phyloP scores from a whole-genome alignment of 2,888 invertebrate species.

The Noctua janthe region DNA sequence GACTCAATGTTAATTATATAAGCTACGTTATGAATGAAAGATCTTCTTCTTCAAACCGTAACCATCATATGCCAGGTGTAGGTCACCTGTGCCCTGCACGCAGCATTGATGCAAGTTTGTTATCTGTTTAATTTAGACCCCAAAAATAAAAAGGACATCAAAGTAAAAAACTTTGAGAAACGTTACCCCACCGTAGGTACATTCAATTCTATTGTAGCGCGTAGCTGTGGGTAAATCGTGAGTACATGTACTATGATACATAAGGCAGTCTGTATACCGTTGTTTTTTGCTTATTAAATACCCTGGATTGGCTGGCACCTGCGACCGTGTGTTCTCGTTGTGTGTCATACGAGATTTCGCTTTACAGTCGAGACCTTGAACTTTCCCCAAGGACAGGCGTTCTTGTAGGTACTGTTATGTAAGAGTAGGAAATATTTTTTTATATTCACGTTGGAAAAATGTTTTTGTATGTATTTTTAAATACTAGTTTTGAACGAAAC shows the following conservation, averaged over 20 bases:
- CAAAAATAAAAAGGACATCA: not conserved
- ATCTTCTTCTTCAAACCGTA: not conserved
- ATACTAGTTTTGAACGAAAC: not conserved
- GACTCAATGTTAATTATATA: not conserved
- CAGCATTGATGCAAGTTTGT: not conserved
- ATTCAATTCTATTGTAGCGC: constrained; percentile 53
- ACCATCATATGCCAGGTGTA: not conserved
- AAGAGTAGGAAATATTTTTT: constrained; percentile 10
- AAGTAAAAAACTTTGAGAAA: constrained; percentile 34
- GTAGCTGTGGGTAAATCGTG: constrained; percentile 20
- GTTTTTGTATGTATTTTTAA: not conserved
- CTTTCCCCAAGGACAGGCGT: constrained; percentile 30
- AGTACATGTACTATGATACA: not conserved
- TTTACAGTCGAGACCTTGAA: constrained; percentile 47
- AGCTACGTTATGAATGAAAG: not conserved
- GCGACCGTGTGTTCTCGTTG: constrained; percentile 23
- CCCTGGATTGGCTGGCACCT: constrained; percentile 45
- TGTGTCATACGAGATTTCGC: constrained; percentile 22
- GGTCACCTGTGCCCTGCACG: not conserved
- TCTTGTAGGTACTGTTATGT: constrained; percentile 6
- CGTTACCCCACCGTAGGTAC: constrained; percentile 11
- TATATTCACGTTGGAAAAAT: not conserved
- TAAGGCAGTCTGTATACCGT: constrained; percentile 15
- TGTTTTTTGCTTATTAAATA: constrained; percentile 61
- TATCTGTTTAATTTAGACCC: not conserved